Evolutionary conservation across 2,888 invertebrate species (phyloP).

Genomic region (Morpho achilles): DNA sequence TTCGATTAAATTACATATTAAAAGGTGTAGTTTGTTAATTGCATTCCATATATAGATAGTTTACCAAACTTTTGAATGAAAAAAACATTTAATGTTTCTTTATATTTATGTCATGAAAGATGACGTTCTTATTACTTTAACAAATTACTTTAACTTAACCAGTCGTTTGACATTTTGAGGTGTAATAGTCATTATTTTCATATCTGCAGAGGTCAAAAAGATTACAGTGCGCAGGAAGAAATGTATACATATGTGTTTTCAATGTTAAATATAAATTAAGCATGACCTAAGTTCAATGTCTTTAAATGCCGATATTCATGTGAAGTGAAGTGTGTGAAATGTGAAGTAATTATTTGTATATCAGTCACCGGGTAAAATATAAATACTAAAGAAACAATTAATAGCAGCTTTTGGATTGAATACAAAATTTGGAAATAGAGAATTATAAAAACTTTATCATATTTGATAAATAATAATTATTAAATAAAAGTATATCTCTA

Average conservation of each 20-base stretch:
- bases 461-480: too few relatives aligned
- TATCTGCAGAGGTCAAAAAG: conserved; percentile 23
- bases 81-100: conserved; percentile 29
- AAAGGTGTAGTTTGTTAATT: conserved; percentile 5
- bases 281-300: conserved; percentile 13
- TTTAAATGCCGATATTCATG: neutral
- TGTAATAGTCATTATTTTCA: conserved; percentile 29
- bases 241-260: conserved; percentile 19
- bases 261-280: conserved; percentile 7
- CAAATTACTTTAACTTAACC: conserved; percentile 41
- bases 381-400: too few relatives aligned
- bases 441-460: too few relatives aligned
- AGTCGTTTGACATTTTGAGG: conserved; percentile 44
- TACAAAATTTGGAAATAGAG: too few relatives aligned
- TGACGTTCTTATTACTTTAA: conserved; percentile 34
- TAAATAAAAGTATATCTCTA: too few relatives aligned
- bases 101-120: conserved; percentile 40
- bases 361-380: too few relatives aligned
- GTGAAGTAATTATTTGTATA: too few relatives aligned
- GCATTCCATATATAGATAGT: conserved; percentile 16
- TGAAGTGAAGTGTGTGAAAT: too few relatives aligned
- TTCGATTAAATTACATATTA: conserved; percentile 4
- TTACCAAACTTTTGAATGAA: conserved; percentile 13
- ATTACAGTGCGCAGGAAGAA: conserved; percentile 25
- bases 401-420: too few relatives aligned